Conservation (phyloP, 2,888 invertebrate species). For the Sarcophaga variegata region DNA sequence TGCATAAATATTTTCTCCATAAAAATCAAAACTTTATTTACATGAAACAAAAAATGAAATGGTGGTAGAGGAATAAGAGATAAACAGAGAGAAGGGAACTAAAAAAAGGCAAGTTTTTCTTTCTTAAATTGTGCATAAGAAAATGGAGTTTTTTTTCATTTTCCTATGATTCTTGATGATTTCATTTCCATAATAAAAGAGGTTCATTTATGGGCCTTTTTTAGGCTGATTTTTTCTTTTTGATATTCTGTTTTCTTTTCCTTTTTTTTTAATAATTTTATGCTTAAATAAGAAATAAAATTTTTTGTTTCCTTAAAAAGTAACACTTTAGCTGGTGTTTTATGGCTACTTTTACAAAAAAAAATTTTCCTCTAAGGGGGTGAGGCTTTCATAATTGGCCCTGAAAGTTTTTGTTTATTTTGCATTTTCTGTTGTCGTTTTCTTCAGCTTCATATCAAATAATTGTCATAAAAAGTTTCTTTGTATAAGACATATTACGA, state of each 20-base stretch:
- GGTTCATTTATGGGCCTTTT: constrained; percentile 36
- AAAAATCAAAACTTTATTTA: constrained; percentile 5
- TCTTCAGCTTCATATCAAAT: constrained; percentile 51
- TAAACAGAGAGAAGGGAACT: too few relatives aligned
- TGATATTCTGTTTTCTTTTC: neutral
- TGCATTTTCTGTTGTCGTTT: neutral
- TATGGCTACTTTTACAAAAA: constrained; percentile 13
- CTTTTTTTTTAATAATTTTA: constrained; percentile 5
- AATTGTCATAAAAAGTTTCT: constrained; percentile 19
- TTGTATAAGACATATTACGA: neutral
- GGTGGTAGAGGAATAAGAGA: too few relatives aligned
- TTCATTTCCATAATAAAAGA: constrained; percentile 34
- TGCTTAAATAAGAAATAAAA: constrained; percentile 29
- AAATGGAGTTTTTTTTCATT: neutral
- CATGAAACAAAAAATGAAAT: too few relatives aligned
- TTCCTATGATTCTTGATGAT: neutral
- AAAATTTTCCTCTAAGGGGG: constrained; percentile 25
- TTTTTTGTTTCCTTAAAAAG: neutral
- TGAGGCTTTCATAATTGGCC: constrained; percentile 28
- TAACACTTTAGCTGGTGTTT: neutral
- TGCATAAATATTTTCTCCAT: constrained; percentile 40
- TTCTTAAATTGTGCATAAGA: neutral
- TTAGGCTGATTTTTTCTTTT: too few relatives aligned
- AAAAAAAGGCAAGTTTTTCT: neutral
- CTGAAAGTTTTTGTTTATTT: constrained; percentile 31